These are phyloP conservation scores for Anoplolepis gracilipes DNA, from an alignment of 1,140 invertebrate genomes.

Conservation along the genomic window DNA sequence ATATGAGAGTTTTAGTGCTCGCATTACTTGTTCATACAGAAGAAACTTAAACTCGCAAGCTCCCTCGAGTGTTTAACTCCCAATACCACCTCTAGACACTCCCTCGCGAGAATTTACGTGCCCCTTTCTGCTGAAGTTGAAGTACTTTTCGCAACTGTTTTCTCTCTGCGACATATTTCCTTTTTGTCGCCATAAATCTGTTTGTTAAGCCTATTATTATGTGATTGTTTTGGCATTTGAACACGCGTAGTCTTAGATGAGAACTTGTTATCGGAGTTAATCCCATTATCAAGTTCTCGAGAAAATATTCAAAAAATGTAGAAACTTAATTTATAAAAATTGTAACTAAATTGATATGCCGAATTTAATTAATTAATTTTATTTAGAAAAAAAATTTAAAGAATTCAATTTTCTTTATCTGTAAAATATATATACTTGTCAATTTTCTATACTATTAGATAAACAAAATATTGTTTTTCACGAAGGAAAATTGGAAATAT, in stretches of 20 bases:
- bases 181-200: conserved; percentile 17
- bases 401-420: neutral
- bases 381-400: neutral
- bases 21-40: neutral
- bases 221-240: conserved; percentile 17
- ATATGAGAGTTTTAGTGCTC: neutral
- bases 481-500: conserved; percentile 15
- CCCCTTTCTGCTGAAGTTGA: conserved; percentile 20
- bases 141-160: conserved; percentile 44
- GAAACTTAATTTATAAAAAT: neutral
- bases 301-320: neutral
- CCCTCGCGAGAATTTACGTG: conserved; percentile 32
- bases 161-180: conserved; percentile 17
- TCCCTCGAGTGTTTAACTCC: conserved; percentile 11
- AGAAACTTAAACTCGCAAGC: conserved; percentile 18
- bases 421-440: conserved; percentile 6
- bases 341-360: neutral
- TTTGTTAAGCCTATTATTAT: conserved; percentile 45
- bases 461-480: conserved; percentile 17
- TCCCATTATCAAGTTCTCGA: neutral
- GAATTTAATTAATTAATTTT: neutral
- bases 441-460: neutral
- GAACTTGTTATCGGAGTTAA: neutral
- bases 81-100: neutral
- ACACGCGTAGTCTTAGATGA: neutral